Evolutionary conservation across 2,888 invertebrate genomes (phyloP).

Genomic region (Hemicrepidius hirtus): DNA sequence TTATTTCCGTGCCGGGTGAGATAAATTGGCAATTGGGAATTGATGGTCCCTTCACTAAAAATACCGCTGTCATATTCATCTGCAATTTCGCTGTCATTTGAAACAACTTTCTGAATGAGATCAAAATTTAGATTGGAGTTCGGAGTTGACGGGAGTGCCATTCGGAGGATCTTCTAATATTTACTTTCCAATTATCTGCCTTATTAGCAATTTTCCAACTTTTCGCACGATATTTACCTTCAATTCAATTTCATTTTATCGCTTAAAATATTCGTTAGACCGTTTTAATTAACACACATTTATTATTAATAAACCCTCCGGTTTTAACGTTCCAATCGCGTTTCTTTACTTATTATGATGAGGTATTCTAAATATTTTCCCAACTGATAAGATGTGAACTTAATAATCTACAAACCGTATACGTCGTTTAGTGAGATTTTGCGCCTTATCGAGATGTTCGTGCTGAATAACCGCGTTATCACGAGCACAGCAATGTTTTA

Average conservation of each 20-base stretch:
- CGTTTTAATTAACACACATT: slow-evolving; percentile 9
- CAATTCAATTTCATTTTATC: slow-evolving; percentile 17
- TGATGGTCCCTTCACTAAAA: slow-evolving; percentile 29
- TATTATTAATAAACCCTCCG: slow-evolving; percentile 5
- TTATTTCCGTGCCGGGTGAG: slow-evolving; percentile 27
- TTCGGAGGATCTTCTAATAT: background rate
- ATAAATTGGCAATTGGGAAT: slow-evolving; percentile 30
- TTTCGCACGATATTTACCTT: slow-evolving; percentile 1
- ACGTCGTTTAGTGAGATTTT: background rate
- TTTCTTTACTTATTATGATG: background rate
- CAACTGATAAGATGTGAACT: slow-evolving; percentile 14
- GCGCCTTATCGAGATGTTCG: slow-evolving; percentile 11
- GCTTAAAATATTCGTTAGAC: background rate
- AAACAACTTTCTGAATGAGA: background rate
- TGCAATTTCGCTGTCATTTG: slow-evolving; percentile 1
- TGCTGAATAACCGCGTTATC: slow-evolving; percentile 20
- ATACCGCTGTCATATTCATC: slow-evolving; percentile 34
- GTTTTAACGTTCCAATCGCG: background rate
- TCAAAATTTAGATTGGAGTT: slow-evolving; percentile 6
- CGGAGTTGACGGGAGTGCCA: background rate
- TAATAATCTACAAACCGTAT: slow-evolving; percentile 5
- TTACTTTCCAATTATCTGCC: slow-evolving; percentile 17
- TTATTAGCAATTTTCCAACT: slow-evolving; percentile 8
- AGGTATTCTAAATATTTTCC: slow-evolving; percentile 14
- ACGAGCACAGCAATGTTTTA: background rate